Percentiles rank a stretch among this genome's conserved stretches.
Evolutionary conservation across 2,888 invertebrate species (phyloP).

Genomic region (Crossocerus cetratus): DNA sequence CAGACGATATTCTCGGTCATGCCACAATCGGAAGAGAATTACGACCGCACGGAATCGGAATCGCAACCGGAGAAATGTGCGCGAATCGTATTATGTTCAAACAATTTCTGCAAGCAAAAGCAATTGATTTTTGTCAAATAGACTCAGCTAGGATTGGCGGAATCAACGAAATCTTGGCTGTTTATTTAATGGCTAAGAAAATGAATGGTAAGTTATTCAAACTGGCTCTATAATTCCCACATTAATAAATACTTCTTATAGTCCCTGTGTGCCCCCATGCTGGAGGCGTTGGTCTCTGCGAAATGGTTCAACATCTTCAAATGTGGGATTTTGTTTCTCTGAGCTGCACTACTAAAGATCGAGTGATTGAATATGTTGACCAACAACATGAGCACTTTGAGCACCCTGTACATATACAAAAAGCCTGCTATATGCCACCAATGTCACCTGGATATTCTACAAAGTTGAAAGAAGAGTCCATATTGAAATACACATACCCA

Average conservation of each 20-base stretch:
- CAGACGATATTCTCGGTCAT: conserved; percentile 94
- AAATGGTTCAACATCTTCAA: conserved; percentile 95
- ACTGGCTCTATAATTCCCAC: background rate
- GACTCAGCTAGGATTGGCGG: conserved; percentile 93
- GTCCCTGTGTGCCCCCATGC: conserved; percentile 96
- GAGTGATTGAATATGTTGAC: conserved; percentile 91
- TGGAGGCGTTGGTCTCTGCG: conserved; percentile 95
- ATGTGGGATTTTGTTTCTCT: conserved; percentile 91
- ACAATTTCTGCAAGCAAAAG: conserved; percentile 89
- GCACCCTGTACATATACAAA: conserved; percentile 83
- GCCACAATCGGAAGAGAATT: conserved; percentile 86
- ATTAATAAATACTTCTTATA: conserved; percentile 73
- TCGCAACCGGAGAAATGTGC: conserved; percentile 96
- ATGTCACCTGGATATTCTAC: conserved; percentile 90
- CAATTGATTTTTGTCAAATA: conserved; percentile 92
- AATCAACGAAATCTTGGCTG: conserved; percentile 90
- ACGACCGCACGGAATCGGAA: conserved; percentile 86
- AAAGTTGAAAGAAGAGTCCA: conserved; percentile 84
- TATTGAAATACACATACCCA: conserved; percentile 86
- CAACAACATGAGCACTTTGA: conserved; percentile 94
- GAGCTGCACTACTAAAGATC: conserved; percentile 84
- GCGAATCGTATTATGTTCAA: conserved; percentile 95
- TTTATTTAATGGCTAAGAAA: conserved; percentile 93
- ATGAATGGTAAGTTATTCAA: conserved; percentile 81
- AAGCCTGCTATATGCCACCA: conserved; percentile 88